Evolutionary conservation across 2,797 vertebrate genomes (phyloP).

Genomic region (Ispidina lecontei): DNA sequence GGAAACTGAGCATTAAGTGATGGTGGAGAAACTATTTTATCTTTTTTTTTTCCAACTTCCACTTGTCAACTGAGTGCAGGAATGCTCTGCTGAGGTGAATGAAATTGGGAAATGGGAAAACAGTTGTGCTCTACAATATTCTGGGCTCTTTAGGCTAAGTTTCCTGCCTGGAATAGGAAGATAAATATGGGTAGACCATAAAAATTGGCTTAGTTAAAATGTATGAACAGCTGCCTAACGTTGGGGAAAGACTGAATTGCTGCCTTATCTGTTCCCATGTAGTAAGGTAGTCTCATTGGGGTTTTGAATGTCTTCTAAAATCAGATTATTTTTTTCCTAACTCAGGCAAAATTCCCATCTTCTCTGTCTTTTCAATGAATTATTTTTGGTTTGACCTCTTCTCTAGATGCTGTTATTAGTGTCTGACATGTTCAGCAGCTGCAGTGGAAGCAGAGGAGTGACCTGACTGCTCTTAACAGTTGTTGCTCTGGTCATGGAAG

Average conservation of each 20-base stretch:
- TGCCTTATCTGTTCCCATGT: background rate
- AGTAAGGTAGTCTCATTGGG: background rate
- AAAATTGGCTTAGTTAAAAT: background rate
- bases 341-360: background rate
- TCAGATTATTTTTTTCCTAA: background rate
- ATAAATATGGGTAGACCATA: background rate
- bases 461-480: background rate
- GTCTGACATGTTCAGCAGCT: conserved; percentile 39
- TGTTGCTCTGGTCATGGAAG: background rate
- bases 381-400: conserved; percentile 47
- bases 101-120: background rate
- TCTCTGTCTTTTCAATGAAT: background rate
- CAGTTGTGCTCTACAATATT: background rate
- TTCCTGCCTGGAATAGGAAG: background rate
- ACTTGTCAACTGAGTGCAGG: background rate
- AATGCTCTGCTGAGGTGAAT: background rate
- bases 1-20: background rate
- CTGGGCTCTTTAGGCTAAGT: background rate
- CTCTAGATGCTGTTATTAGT: conserved; percentile 34
- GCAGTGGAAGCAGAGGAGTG: conserved; percentile 7
- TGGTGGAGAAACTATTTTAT: background rate
- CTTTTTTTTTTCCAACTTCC: background rate
- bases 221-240: background rate
- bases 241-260: background rate
- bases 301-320: background rate